phyloP scores from a whole-genome alignment of 2,797 vertebrate genomes.

The Melanotaenia boesemani region DNA sequence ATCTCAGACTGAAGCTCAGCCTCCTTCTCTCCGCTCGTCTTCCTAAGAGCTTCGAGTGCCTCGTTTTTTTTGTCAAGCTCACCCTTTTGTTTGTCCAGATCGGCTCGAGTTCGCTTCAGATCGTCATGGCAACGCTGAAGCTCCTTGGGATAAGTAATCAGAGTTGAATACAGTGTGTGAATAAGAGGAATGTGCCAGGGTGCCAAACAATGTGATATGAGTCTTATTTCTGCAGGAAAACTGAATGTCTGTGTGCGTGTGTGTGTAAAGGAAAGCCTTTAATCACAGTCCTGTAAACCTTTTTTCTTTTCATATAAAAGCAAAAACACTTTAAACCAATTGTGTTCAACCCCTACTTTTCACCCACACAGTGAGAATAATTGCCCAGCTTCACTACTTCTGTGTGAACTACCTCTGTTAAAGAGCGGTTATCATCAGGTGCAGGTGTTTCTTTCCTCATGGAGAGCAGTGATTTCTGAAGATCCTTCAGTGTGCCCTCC shows the following conservation, averaged over 20 bases:
- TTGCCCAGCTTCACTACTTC: conserved; percentile 24
- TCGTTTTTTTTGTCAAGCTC: conserved; percentile 76
- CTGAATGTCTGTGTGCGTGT: conserved; percentile 3
- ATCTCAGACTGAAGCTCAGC: conserved; percentile 79
- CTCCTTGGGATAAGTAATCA: conserved; percentile 81
- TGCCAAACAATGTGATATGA: conserved; percentile 13
- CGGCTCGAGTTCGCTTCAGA: conserved; percentile 73
- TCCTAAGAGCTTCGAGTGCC: conserved; percentile 79
- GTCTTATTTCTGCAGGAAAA: conserved; percentile 24
- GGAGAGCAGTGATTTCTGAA: conserved; percentile 70
- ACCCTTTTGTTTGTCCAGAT: conserved; percentile 79
- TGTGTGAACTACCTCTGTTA: conserved; percentile 81
- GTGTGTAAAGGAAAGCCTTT: not conserved
- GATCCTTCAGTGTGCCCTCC: conserved; percentile 86
- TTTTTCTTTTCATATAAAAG: not conserved
- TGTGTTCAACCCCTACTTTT: conserved; percentile 33
- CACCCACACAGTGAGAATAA: conserved; percentile 45
- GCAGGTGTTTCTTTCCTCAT: conserved; percentile 78
- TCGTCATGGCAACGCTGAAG: conserved; percentile 77
- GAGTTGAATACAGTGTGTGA: conserved; percentile 47
- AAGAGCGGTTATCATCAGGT: conserved; percentile 53
- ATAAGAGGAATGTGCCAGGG: conserved; percentile 23
- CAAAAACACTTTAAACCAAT: conserved; percentile 28
- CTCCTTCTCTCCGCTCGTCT: conserved; percentile 72
- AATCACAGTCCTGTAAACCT: not conserved